Evolutionary conservation across 92 coral and sea anemone species (phyloP).

Genomic region (Phenganax stokvisi): DNA sequence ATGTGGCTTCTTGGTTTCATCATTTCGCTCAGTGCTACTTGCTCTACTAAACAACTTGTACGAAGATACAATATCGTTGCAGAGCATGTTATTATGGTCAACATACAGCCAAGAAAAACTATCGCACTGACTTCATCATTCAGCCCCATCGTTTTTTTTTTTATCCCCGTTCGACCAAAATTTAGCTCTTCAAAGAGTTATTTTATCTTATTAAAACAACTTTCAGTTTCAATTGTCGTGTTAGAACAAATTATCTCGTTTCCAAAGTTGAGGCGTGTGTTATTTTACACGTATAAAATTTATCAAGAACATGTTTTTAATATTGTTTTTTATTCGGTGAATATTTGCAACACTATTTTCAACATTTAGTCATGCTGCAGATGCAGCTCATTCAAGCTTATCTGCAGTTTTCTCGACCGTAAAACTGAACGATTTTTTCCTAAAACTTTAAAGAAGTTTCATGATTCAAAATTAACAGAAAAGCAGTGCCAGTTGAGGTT

Average conservation of each 20-base stretch:
- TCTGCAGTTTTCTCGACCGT: not conserved
- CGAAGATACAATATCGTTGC: conserved; percentile 23
- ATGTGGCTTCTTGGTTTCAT: conserved; percentile 24
- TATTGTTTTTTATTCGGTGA: not conserved
- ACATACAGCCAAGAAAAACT: conserved; percentile 33
- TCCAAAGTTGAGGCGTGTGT: not conserved
- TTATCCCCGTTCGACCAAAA: not conserved
- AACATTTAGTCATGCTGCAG: conserved; percentile 10
- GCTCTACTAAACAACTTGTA: conserved; percentile 17
- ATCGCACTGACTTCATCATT: conserved; percentile 18
- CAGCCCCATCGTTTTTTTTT: not conserved
- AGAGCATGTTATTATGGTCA: conserved; percentile 25
- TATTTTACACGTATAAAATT: not conserved
- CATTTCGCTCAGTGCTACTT: conserved; percentile 18
- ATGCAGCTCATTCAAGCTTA: conserved; percentile 11
- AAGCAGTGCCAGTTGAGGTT: not conserved
- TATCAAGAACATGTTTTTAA: not conserved
- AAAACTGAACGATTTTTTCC: too few relatives aligned
- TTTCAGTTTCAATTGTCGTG: not conserved
- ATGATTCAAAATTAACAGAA: not conserved
- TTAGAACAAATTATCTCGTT: not conserved
- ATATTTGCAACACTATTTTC: conserved; percentile 3
- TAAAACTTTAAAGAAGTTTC: too few relatives aligned
- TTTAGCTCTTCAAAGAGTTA: too few relatives aligned
- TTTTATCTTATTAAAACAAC: not conserved